Evolutionary conservation across 2,113 vertebrate species (phyloP), one percentile per base, ranked within the genome.

Genomic region (Zapus hudsonius): DNA sequence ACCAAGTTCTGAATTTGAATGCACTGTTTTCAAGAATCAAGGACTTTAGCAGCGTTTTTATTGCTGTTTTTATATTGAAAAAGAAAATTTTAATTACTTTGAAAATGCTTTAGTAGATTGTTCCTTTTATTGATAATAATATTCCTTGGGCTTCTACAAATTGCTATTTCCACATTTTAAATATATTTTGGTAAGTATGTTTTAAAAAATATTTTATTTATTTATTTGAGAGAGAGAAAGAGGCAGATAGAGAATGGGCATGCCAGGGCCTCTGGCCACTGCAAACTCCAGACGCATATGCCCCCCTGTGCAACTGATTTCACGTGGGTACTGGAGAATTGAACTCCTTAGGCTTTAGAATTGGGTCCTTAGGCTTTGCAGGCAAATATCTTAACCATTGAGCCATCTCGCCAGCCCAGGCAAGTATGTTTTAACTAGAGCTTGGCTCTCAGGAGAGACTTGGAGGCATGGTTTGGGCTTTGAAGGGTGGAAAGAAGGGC

Each of bases 1-100:
- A 96, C 89, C 91, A 93, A 95, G 93, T 91, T 89, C 40, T 87
- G 92, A 90, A 80, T 76, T 17, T 52, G 84, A 89, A 29, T 72
- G 44, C 20, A 17, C 55, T 63, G 57, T 89, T 84, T 95, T 93
- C 17, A 84, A 76, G 73, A 83, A 74, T 36, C 17, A 29, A 67
- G 40, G 44, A 47, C 63, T 73, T 86, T 70, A 70, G 38, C 6
- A 52, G 52, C 52, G 16, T 52, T 52, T 52, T 52, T 52, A 52
- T 52, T 52, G 52, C 52, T 52, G 9, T 22, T 15, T 63, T 91
- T 69, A 13, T 89, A 69, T 25, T 64, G 25, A 59, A 44, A 64
- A 25, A 42, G 57, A 90, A 76, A 55, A 75, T 16, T 42, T 94
- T 80, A 69, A 74, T 90, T 84, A 42, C 80, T 80, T 88, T 75